Percentiles rank a stretch among this genome's conserved stretches.
These are phyloP conservation scores for Polyommatus icarus DNA, from an alignment of 2,888 invertebrate genomes.

Conservation along the genomic window DNA sequence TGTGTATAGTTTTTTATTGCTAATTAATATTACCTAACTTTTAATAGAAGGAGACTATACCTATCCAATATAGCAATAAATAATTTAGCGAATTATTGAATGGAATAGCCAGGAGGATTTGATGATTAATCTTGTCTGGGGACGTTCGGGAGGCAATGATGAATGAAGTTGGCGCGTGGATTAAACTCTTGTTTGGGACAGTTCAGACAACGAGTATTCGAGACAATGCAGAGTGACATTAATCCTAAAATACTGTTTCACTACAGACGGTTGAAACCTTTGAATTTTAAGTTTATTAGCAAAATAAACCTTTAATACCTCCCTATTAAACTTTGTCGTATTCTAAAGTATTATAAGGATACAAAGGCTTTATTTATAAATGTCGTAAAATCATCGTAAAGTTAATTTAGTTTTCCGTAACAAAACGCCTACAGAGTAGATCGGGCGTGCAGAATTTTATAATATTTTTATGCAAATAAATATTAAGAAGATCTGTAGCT, in stretches of 20 bases:
- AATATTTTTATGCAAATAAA: neutral
- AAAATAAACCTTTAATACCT: conserved; percentile 6
- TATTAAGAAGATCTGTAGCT: neutral
- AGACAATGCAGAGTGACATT: conserved; percentile 33
- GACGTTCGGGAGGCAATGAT: conserved; percentile 18
- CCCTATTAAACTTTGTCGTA: neutral
- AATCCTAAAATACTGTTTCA: conserved; percentile 28
- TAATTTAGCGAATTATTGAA: neutral
- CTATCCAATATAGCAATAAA: too few relatives aligned
- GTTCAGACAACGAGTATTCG: conserved; percentile 24
- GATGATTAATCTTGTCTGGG: conserved; percentile 18
- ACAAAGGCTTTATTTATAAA: neutral
- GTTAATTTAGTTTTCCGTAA: neutral
- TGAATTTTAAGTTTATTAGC: conserved; percentile 24
- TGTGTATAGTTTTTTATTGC: too few relatives aligned
- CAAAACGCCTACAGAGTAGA: neutral
- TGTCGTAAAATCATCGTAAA: neutral
- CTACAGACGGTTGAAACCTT: neutral
- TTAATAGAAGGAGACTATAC: too few relatives aligned
- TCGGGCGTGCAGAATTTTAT: too few relatives aligned
- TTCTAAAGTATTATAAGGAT: neutral
- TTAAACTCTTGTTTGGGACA: conserved; percentile 14
- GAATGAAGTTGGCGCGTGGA: conserved; percentile 23
- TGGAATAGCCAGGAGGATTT: neutral
- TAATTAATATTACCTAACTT: too few relatives aligned